Evolutionary conservation across 92 coral and sea anemone genomes (phyloP), one percentile per base, ranked within the genome.

Genomic region (Actinernus sp.): DNA sequence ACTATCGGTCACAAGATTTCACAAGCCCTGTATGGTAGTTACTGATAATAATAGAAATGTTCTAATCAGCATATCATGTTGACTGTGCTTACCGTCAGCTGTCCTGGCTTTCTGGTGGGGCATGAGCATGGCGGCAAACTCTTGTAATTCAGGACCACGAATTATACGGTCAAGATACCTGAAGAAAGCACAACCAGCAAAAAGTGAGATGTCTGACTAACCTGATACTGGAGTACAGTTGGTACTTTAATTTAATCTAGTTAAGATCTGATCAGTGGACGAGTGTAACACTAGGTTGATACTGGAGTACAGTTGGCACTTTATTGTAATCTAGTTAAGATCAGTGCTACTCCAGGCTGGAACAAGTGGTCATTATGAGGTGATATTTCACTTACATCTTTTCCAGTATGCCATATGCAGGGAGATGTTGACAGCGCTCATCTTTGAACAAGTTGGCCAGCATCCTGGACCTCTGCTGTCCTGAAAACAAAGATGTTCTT

Each of bases 161-260:
- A 93, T 93, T 47, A 93, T 93, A 43, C 98, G 81, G 78, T 93
- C 98, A 62, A 93, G 69, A 73, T 93, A 93, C 98, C 98, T 93
- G 48, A 13, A 13, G 31, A 10, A 54, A 44, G 26, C 38, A 13
- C 41, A 72, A 26, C 5, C 3, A 7, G 10, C 10, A 52, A 24
- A 3, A 21, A 52, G 14, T 36, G 14, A 14, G 41, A 36, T 36
- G 7, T 36, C 8, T 36, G 14, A 6, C n/a, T n/a, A n/a, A n/a
- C n/a, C n/a, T n/a, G n/a, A n/a, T n/a, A n/a, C n/a, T n/a, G n/a
- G n/a, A n/a, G n/a, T n/a, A n/a, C n/a, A n/a, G n/a, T n/a, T n/a
- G n/a, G n/a, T n/a, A n/a, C n/a, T n/a, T n/a, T n/a, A n/a, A n/a
- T n/a, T n/a, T n/a, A n/a, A n/a, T n/a, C n/a, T n/a, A n/a, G n/a